These are phyloP conservation scores for Lagocephalus sceleratus DNA, from an alignment of 2,797 vertebrate species.

Conservation along the genomic window DNA sequence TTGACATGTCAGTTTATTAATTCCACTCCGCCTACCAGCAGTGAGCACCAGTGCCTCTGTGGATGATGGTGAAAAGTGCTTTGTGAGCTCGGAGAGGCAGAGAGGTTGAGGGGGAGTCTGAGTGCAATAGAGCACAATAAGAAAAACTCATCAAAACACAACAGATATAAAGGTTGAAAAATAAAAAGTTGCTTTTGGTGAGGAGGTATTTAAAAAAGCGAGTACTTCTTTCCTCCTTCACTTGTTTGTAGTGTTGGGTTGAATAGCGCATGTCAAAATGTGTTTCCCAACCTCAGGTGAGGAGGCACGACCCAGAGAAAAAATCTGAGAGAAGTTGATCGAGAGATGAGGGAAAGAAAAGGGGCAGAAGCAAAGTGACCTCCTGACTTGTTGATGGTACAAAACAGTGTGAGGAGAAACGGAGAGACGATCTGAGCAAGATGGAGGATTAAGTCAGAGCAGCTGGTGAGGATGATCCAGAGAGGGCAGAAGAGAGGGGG, in stretches of 20 bases:
- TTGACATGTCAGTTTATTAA: conserved; percentile 42
- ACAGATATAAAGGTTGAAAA: conserved; percentile 28
- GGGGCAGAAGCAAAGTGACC: conserved; percentile 40
- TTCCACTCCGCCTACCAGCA: conserved; percentile 30
- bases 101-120: conserved; percentile 12
- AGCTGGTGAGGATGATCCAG: conserved; percentile 59
- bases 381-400: conserved; percentile 54
- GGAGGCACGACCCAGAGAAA: conserved; percentile 28
- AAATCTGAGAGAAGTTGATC: no score
- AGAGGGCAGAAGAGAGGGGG: conserved; percentile 19
- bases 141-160: conserved; percentile 31
- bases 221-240: neutral
- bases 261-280: conserved; percentile 12
- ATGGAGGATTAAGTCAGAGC: conserved; percentile 59
- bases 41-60: conserved; percentile 11
- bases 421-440: conserved; percentile 47
- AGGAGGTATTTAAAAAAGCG: neutral
- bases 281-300: conserved; percentile 21
- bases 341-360: conserved; percentile 23
- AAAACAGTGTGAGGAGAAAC: conserved; percentile 39
- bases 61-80: conserved; percentile 36
- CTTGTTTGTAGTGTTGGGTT: conserved; percentile 2
- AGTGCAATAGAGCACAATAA: conserved; percentile 22
- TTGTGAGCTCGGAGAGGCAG: conserved; percentile 31
- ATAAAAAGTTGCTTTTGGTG: conserved; percentile 21